Conservation (phyloP, 2,888 invertebrate genomes). For the Cephus spinipes region DNA sequence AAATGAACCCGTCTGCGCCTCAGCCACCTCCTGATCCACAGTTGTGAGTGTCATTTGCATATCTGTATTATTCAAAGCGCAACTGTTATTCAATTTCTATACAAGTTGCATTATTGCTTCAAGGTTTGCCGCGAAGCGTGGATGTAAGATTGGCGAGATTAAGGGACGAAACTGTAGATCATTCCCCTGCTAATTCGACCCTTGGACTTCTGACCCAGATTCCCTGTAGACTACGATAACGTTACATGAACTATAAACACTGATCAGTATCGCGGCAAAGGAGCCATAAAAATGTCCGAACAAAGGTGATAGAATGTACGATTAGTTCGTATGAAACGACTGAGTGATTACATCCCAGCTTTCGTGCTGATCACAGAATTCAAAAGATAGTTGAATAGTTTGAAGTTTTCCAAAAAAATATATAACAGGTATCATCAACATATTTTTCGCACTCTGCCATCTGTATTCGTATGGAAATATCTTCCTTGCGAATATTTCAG, state of each 20-base stretch:
- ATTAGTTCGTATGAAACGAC: not conserved
- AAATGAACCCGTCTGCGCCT: conserved; percentile 56
- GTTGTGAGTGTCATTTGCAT: conserved; percentile 55
- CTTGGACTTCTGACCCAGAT: not conserved
- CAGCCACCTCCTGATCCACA: conserved; percentile 29
- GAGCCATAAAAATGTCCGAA: not conserved
- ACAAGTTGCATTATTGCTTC: conserved; percentile 58
- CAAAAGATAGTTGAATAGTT: not conserved
- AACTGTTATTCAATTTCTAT: conserved; percentile 62
- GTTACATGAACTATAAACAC: not conserved
- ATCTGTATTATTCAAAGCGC: conserved; percentile 63
- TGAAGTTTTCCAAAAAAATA: not conserved
- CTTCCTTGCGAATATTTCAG: not conserved
- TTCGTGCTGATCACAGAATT: not conserved
- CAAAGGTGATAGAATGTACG: not conserved
- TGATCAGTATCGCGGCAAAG: not conserved
- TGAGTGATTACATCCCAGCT: not conserved
- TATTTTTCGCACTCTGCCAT: not conserved
- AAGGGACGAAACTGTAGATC: not conserved
- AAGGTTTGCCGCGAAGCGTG: conserved; percentile 22
- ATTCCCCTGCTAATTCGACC: not conserved
- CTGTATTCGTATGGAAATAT: not conserved
- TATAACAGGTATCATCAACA: not conserved
- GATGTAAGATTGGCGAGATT: not conserved
- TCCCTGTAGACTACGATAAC: not conserved